These are phyloP conservation scores for Eupithecia centaureata DNA, from an alignment of 2,888 invertebrate species.

Conservation along the genomic window DNA sequence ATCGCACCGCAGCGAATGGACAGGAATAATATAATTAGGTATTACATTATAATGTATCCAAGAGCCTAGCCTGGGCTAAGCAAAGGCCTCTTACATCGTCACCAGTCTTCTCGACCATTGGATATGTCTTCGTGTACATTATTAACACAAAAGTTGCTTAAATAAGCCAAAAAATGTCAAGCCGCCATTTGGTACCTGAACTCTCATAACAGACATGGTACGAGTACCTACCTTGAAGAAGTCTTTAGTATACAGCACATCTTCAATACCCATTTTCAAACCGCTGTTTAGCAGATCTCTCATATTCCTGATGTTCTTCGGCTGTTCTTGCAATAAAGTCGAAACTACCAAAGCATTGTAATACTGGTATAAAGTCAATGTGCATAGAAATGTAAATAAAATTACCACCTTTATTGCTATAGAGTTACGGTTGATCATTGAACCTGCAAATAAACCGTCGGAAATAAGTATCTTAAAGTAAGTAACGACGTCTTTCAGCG, in stretches of 20 bases:
- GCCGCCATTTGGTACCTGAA: too few species aligned
- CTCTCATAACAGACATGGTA: too few species aligned
- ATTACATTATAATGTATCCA: not conserved
- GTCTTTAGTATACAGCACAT: constrained; percentile 85
- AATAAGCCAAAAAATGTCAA: too few species aligned
- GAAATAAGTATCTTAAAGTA: not conserved
- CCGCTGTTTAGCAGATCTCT: constrained; percentile 84
- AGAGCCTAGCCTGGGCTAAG: not conserved
- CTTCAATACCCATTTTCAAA: constrained; percentile 85
- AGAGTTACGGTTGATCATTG: constrained; percentile 66
- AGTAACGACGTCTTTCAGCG: not conserved
- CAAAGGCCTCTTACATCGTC: too few species aligned
- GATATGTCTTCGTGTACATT: too few species aligned
- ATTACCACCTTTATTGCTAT: constrained; percentile 81
- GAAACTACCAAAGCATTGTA: constrained; percentile 89
- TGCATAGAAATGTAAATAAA: constrained; percentile 81
- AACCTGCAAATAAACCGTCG: constrained; percentile 58
- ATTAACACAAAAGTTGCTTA: too few species aligned
- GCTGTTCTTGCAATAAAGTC: constrained; percentile 84
- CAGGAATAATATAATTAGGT: too few species aligned
- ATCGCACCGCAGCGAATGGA: too few species aligned
- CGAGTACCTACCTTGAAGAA: constrained; percentile 82
- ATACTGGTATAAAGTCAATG: constrained; percentile 86
- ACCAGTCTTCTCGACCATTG: too few species aligned
- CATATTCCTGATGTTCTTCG: constrained; percentile 84